These are phyloP conservation scores for Conger conger DNA, from an alignment of 2,113 vertebrate species.

Conservation along the genomic window DNA sequence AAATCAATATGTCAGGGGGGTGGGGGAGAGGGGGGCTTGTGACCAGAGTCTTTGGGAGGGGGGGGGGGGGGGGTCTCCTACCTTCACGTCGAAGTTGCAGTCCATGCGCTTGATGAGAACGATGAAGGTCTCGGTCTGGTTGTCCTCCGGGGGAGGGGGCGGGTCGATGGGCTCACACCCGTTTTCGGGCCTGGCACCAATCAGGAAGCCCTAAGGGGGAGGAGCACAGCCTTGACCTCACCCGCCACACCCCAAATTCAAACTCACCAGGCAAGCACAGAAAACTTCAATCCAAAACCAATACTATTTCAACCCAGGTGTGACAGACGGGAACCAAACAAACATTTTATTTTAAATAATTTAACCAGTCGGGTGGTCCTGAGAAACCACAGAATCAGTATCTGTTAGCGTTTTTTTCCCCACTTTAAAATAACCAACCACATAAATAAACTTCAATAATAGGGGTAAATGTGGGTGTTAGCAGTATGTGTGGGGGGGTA, in stretches of 20 bases:
- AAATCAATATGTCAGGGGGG: no score
- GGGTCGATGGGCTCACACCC: slow-evolving; percentile 78
- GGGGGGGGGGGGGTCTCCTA: slow-evolving; percentile 39
- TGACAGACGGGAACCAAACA: no score
- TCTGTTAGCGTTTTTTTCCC: no score
- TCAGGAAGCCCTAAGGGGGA: slow-evolving; percentile 73
- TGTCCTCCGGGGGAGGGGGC: slow-evolving; percentile 68
- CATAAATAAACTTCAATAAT: not conserved
- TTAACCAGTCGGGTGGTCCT: no score
- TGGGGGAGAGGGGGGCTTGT: no score
- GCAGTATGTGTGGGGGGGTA: no score
- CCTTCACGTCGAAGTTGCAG: slow-evolving; percentile 83
- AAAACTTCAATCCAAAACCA: no score
- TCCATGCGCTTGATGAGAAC: slow-evolving; percentile 80
- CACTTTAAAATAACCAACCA: not conserved
- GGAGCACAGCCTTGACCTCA: not conserved
- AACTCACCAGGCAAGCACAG: not conserved
- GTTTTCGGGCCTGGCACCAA: slow-evolving; percentile 80
- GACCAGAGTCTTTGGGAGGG: not conserved
- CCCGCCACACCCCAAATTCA: not conserved
- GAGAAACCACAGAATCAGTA: no score
- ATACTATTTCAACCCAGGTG: no score
- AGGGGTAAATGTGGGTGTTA: no score
- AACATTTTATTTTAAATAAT: no score
- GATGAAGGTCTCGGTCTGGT: slow-evolving; percentile 70